Base-by-base conservation (phyloP, 2,113 vertebrate species). In the Catharus minimus region DNA sequence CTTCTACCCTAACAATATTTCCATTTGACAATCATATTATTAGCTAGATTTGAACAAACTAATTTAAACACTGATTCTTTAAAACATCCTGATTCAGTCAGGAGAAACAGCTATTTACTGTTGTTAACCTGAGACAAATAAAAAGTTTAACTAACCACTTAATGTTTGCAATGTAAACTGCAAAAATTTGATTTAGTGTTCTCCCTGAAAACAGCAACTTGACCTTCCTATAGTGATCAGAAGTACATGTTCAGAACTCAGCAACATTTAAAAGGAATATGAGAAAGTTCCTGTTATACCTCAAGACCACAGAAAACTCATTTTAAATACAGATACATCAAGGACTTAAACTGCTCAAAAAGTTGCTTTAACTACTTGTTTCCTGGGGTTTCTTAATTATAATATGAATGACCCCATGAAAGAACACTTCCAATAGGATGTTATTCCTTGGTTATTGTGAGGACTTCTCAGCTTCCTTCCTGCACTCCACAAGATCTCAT, bases 401-500 rank as follows among this genome's bases (percentile, higher is more conserved):
- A 90, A 88, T 87, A 74, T 79, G 81, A 96, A 78, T 66, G 90
- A 93, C 19, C 57, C 80, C 62, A 69, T 72, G 61, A 90, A 96
- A 78, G 28, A 95, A 86, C 69, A 64, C 58, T 65, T 92, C 74
- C 86, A 92, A 78, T 82, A 86, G 69, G 69, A 95, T 82, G 86
- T 82, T 92, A 93, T 90, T 92, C 77, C 77, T 73, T 82, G 73
- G 73, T 93, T 82, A 93, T 94, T 95, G 92, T 89, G 47, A 93
- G 89, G 86, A 82, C 73, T 87, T 92, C 77, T 60, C 86, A 73
- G 67, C 81, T 95, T 95, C 88, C 89, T 94, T 95, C 93, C 90
- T 93, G 86, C 15, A 28, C 46, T 83, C 86, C 17, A 44, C 58
- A 53, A 89, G 83, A 89, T 93, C 62, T 82, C 62, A 89, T 46